phyloP scores from a whole-genome alignment of 2,797 vertebrate genomes.

The Hapalemur alaotrensis region DNA sequence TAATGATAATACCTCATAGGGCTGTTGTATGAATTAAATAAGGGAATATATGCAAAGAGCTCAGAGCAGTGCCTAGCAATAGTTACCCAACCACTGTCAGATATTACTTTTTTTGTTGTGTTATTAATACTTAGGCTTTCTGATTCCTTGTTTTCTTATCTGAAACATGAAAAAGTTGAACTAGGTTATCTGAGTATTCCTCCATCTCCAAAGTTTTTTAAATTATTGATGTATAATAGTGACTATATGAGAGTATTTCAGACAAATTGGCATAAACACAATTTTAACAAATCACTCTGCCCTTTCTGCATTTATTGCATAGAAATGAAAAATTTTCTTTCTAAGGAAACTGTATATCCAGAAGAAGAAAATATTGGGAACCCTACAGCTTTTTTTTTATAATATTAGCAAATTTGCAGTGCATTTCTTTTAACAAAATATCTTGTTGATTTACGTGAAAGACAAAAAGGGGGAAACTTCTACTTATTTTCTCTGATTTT shows the following conservation, averaged over 20 bases:
- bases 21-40: background rate
- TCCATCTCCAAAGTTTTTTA: slow-evolving; percentile 27
- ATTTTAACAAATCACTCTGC: slow-evolving; percentile 22
- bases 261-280: slow-evolving; percentile 56
- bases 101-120: background rate
- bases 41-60: background rate
- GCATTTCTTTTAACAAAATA: background rate
- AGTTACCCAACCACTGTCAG: background rate
- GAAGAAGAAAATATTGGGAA: slow-evolving; percentile 17
- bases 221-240: slow-evolving; percentile 47
- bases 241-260: slow-evolving; percentile 57
- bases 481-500: slow-evolving; percentile 72
- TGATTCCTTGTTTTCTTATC: slow-evolving; percentile 8
- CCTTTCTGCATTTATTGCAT: slow-evolving; percentile 6
- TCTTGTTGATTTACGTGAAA: slow-evolving; percentile 30
- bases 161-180: background rate
- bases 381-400: background rate
- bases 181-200: background rate
- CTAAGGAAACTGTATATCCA: slow-evolving; percentile 7
- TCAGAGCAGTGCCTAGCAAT: background rate
- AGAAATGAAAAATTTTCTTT: slow-evolving; percentile 4
- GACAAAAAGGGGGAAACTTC: background rate
- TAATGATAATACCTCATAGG: background rate
- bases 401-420: background rate
- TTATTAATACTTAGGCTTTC: background rate